A percentile compares a stretch with the other conserved stretches of the same genome.
Conservation (phyloP, 2,888 invertebrate genomes). For the Spisula subtruncata region DNA sequence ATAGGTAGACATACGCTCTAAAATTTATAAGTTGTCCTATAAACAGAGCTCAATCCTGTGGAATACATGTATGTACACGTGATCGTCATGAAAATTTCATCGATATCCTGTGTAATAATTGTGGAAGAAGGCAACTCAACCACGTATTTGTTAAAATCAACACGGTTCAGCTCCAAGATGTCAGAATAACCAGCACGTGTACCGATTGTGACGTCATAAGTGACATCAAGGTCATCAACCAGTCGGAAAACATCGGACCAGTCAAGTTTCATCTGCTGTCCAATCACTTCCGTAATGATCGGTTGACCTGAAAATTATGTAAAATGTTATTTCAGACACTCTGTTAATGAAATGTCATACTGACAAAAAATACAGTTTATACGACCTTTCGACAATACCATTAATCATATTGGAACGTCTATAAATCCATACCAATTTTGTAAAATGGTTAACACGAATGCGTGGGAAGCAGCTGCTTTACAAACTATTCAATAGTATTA, state of each 20-base stretch:
- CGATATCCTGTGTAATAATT: conserved; percentile 20
- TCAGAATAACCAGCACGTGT: conserved; percentile 42
- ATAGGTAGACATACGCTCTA: background rate
- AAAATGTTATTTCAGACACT: too few relatives aligned
- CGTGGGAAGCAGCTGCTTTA: too few relatives aligned
- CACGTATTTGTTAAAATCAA: background rate
- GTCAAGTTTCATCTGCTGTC: conserved; percentile 6
- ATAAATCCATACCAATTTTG: background rate
- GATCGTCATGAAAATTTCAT: conserved; percentile 44
- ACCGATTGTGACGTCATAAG: conserved; percentile 40
- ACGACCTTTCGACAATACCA: too few relatives aligned
- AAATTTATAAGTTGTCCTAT: conserved; percentile 30
- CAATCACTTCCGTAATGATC: background rate
- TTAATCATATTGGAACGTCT: too few relatives aligned
- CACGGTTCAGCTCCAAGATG: conserved; percentile 35
- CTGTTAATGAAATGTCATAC: too few relatives aligned
- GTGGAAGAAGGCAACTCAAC: conserved; percentile 34
- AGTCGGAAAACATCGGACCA: conserved; percentile 42
- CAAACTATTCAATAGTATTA: too few relatives aligned
- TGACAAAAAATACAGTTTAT: too few relatives aligned
- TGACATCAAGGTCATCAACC: background rate
- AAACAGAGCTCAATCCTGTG: conserved; percentile 34
- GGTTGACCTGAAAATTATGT: conserved; percentile 25
- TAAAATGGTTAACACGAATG: background rate
- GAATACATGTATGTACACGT: conserved; percentile 51